Base-by-base conservation (phyloP, 2,113 vertebrate species). In the Syrrhaptes paradoxus region DNA sequence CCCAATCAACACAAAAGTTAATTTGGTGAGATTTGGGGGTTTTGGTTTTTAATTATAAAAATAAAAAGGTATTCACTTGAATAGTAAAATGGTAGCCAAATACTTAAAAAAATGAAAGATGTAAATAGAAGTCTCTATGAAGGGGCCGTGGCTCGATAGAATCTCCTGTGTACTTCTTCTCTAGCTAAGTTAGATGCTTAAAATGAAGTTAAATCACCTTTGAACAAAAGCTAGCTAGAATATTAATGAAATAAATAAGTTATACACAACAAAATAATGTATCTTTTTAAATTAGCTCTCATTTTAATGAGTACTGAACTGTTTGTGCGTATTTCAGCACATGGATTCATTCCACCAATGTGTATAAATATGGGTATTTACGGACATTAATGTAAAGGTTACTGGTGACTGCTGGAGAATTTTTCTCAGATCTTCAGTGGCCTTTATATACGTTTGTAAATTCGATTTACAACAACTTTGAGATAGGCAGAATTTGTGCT, bases 241-340 rank as follows among this genome's bases (percentile, higher is more conserved):
- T 46, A 1, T 10, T 46, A 55, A 32, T 54, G 8, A 19, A 72
- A 49, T 43, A n/a, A 54, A 25, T 21, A 25, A 13, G 4, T 6
- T 21, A 20, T 1, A 31, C 0, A 19, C 16, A 41, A 26, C 2
- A 32, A 52, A 79, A 61, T 0, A 17, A 31, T 2, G 0, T 17
- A 4, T 49, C 73, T 85, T 70, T 46, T 0, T 1, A 41, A 87
- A 78, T 48, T 24, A 38, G 2, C 9, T 57, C n/a, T 59, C 10
- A 31, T 81, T 74, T 89, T 93, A 80, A 12, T 54, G 21, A 61
- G 8, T 57, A 32, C 16, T 59, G 29, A 92, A 51, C 24, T 67
- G 18, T 66, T 67, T 49, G 16, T 65, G 26, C 8, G 4, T 65
- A 54, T 61, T 76, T 74, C 48, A 55, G 26, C 22, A 46, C 7